These are phyloP conservation scores for Henricia sp. DNA, from an alignment of 53 echinoderm and acorn worm genomes.

Conservation along the genomic window DNA sequence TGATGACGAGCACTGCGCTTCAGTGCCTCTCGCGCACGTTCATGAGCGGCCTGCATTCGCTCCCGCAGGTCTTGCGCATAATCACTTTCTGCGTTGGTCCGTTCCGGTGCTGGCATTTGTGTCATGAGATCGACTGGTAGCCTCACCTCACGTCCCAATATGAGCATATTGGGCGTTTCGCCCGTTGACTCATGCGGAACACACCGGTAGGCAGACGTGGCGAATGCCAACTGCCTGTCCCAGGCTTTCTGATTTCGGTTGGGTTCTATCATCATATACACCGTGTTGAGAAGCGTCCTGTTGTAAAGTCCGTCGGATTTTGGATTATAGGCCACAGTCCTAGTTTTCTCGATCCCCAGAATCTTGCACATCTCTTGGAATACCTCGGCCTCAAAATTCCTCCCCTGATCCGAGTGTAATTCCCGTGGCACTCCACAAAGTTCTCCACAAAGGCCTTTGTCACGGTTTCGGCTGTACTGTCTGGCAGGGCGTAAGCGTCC, in stretches of 20 bases:
- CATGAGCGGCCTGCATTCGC: not conserved
- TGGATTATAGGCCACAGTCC: too few species aligned
- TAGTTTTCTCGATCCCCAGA: too few species aligned
- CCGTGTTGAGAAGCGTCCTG: conserved; percentile 12
- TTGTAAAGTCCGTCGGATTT: too few species aligned
- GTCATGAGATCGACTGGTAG: not conserved
- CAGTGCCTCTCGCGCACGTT: not conserved
- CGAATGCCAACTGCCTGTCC: not conserved
- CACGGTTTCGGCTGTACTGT: conserved; percentile 39
- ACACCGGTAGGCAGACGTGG: conserved; percentile 1
- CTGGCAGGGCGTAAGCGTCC: conserved; percentile 50
- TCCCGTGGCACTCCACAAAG: conserved; percentile 43
- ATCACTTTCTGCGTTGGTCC: not conserved
- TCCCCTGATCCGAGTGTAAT: too few species aligned
- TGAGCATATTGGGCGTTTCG: conserved; percentile 10
- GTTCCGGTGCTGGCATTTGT: not conserved
- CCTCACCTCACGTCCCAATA: not conserved
- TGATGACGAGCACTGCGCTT: not conserved
- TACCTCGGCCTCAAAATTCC: conserved; percentile 46
- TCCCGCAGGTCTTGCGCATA: not conserved
- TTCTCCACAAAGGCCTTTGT: conserved; percentile 30
- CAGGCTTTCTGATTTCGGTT: not conserved
- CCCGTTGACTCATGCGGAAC: conserved; percentile 48
- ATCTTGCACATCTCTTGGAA: conserved; percentile 40
- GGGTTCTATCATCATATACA: conserved; percentile 16